Base-by-base conservation (phyloP, 2,888 invertebrate genomes). In the Trisateles emortualis region DNA sequence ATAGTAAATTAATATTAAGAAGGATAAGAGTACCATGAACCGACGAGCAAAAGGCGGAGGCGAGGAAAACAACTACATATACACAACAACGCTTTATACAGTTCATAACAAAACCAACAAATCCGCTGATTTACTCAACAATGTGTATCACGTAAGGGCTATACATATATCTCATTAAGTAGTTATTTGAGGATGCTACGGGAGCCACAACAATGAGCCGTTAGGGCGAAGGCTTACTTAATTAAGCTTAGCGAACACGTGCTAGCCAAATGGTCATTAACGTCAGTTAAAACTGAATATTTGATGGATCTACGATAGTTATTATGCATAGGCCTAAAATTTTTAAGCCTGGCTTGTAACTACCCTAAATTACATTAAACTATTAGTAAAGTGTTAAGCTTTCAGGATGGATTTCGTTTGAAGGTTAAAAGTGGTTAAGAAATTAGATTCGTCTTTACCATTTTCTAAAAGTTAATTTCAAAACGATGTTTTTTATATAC, bases 81-180 rank as follows among this genome's bases (percentile, higher is more conserved):
- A n/a, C n/a, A n/a, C n/a, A n/a, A n/a, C n/a, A n/a, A n/a, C n/a
- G n/a, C n/a, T n/a, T 26, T 26, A 6, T 26, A 26, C 3, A 6
- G 9, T 8, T 26, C 26, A 5, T 26, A 26, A n/a, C n/a, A n/a
- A n/a, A n/a, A n/a, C 17, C 13, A 26, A 0, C 22, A 32, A 22
- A 24, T 13, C 17, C 0, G 8, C 17, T 22, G 32, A 52, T 54
- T 46, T 22, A 38, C 4, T 3, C 3, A 10, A 9, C 73, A 43
- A 64, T 82, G 55, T 82, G 72, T 77, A 52, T 36, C 40, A 38
- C 40, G 42, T 60, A 75, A 78, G 76, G 74, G 72, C 70, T 71
- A 66, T 72, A 73, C 76, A 78, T 82, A 81, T 78, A 84, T 81
- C 81, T 84, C 80, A 81, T 81, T 77, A 81, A 81, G 78, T 74